A percentile compares a stretch with the other conserved stretches of the same genome.
Conservation (phyloP, 1,140 invertebrate genomes). For the Dendrolimus punctatus region DNA sequence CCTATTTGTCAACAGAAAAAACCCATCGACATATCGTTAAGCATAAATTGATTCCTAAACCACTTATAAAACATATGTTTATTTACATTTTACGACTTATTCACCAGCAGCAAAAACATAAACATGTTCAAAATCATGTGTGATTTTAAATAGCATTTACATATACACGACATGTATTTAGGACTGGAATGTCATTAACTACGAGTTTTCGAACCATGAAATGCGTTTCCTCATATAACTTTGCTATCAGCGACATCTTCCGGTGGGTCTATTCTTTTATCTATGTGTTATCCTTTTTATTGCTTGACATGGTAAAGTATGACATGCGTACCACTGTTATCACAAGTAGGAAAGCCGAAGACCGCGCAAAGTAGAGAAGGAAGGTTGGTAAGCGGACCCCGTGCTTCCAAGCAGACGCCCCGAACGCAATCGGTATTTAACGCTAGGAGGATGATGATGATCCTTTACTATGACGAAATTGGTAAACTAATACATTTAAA, state of each 20-base stretch:
- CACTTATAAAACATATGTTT: not conserved
- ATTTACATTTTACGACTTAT: slow-evolving; percentile 6
- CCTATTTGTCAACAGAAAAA: not conserved
- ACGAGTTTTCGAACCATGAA: slow-evolving; percentile 18
- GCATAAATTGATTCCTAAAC: not conserved
- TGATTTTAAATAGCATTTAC: slow-evolving; percentile 3
- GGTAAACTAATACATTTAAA: no score
- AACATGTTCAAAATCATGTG: not conserved
- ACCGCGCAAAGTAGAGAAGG: no score
- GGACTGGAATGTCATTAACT: slow-evolving; percentile 12
- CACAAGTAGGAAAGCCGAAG: no score
- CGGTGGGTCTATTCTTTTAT: slow-evolving; percentile 8
- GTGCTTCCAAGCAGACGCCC: no score
- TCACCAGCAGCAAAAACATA: not conserved
- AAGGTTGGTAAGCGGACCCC: no score
- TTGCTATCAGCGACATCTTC: slow-evolving; percentile 19
- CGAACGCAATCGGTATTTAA: no score
- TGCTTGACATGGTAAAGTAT: no score
- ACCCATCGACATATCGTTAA: not conserved
- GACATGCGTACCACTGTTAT: no score
- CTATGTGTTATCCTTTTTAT: not conserved
- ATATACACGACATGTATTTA: slow-evolving; percentile 11
- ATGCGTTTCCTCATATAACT: slow-evolving; percentile 22
- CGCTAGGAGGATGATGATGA: no score
- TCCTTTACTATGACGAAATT: no score